Evolutionary conservation across 2,797 vertebrate genomes (phyloP).

Genomic region (Sebastes steindachneri): DNA sequence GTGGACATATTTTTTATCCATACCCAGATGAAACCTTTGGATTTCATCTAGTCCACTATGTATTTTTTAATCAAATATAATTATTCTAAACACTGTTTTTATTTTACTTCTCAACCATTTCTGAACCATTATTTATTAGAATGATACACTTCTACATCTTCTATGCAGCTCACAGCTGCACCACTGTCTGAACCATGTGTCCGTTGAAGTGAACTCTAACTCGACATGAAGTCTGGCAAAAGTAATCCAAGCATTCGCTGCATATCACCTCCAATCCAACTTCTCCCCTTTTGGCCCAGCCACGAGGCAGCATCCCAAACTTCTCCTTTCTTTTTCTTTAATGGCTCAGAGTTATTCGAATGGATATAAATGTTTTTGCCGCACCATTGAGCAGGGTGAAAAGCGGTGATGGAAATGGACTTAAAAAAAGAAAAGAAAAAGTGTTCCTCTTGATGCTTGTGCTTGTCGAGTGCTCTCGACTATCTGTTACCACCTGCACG

Average conservation of each 20-base stretch:
- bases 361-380: conserved; percentile 62
- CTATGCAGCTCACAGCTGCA: background rate
- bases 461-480: background rate
- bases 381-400: conserved; percentile 52
- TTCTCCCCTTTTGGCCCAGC: conserved; percentile 19
- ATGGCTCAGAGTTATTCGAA: conserved; percentile 36
- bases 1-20: background rate
- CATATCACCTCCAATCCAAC: conserved; percentile 24
- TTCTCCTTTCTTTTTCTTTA: conserved; percentile 9
- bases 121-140: background rate
- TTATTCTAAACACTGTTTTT: background rate
- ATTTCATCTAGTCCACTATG: background rate
- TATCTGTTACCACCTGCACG: conserved; percentile 34
- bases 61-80: background rate
- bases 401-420: conserved; percentile 45
- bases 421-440: conserved; percentile 14
- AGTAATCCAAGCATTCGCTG: conserved; percentile 21
- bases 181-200: background rate
- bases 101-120: background rate
- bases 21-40: background rate
- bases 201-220: background rate
- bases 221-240: conserved; percentile 5
- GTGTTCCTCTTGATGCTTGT: background rate
- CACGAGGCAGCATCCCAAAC: conserved; percentile 18
- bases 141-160: background rate